Conservation (phyloP, 2,888 invertebrate species). For the Ophion ventricosus region DNA sequence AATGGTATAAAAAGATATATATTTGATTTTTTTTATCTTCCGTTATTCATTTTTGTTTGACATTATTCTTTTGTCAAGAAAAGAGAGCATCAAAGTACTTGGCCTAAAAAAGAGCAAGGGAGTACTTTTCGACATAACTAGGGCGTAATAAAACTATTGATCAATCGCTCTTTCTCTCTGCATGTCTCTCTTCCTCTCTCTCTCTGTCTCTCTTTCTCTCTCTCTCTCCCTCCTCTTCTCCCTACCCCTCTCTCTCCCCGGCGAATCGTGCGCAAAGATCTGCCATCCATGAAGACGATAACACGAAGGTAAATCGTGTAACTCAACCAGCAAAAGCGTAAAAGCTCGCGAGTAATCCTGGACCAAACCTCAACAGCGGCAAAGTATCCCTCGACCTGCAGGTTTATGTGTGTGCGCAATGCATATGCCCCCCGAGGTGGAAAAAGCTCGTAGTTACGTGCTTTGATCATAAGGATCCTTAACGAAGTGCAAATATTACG, state of each 20-base stretch:
- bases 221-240: not conserved
- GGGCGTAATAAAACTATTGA: no score
- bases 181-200: not conserved
- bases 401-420: not conserved
- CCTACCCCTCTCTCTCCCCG: no score
- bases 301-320: not conserved
- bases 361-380: not conserved
- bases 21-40: no score
- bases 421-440: not conserved
- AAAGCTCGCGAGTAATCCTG: not conserved
- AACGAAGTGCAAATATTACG: constrained; percentile 8
- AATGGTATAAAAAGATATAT: no score
- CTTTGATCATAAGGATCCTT: not conserved
- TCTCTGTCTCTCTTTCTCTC: not conserved
- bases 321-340: not conserved
- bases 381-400: not conserved
- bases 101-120: no score
- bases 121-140: no score
- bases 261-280: not conserved
- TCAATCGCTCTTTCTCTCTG: not conserved
- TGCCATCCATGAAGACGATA: not conserved
- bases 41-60: no score
- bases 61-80: no score
- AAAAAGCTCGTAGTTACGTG: not conserved
- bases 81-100: no score